These are phyloP conservation scores for Grapholita molesta DNA, from an alignment of 1,140 invertebrate species.

Conservation along the genomic window DNA sequence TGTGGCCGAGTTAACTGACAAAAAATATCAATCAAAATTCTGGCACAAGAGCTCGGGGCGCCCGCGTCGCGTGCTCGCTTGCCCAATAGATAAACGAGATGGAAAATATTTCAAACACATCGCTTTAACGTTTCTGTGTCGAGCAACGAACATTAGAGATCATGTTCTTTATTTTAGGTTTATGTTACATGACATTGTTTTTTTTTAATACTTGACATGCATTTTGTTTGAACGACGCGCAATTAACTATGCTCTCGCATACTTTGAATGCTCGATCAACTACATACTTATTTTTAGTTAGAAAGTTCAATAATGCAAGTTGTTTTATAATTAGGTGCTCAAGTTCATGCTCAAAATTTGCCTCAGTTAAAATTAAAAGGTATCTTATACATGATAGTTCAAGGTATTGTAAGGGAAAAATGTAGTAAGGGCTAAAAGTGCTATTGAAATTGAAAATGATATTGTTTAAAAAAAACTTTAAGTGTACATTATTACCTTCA, in stretches of 20 bases:
- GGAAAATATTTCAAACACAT: constrained; percentile 43
- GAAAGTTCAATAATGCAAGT: no score
- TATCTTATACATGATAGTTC: no score
- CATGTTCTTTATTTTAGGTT: constrained; percentile 38
- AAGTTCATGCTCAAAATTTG: no score
- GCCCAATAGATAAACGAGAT: constrained; percentile 42
- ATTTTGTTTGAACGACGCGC: neutral
- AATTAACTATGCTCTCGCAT: neutral
- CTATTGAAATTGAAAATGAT: no score
- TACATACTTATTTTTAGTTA: no score
- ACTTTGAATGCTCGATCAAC: neutral
- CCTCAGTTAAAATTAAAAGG: no score
- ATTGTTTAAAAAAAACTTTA: no score
- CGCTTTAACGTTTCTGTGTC: constrained; percentile 27
- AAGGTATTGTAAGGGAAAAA: no score
- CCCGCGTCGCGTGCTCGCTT: constrained; percentile 44
- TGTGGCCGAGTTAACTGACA: constrained; percentile 70
- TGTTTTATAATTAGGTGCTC: no score
- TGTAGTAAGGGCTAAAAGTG: no score
- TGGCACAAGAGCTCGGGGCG: constrained; percentile 72
- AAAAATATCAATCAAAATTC: constrained; percentile 79
- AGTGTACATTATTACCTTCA: no score
- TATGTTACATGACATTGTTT: constrained; percentile 33
- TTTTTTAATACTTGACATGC: neutral
- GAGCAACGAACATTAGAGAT: constrained; percentile 24